These are phyloP conservation scores for Phoeniculus purpureus DNA, from an alignment of 2,797 vertebrate species.

Conservation along the genomic window DNA sequence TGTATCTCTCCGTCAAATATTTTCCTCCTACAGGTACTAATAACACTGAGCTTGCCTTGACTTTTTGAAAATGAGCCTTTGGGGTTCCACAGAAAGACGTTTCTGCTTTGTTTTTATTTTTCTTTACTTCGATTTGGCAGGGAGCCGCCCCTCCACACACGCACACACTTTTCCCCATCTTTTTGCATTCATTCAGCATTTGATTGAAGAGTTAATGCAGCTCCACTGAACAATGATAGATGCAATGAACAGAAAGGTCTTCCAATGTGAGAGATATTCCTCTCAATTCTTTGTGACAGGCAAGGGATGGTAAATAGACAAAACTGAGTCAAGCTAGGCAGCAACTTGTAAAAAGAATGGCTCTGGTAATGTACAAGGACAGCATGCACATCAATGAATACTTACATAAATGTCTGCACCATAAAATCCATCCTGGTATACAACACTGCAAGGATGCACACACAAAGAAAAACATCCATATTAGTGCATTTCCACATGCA, in stretches of 20 bases:
- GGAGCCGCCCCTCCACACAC: not conserved
- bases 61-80: not conserved
- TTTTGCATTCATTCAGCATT: slow-evolving; percentile 48
- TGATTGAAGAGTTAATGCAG: slow-evolving; percentile 52
- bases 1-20: not conserved
- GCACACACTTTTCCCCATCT: slow-evolving; percentile 18
- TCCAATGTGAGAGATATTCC: slow-evolving; percentile 46
- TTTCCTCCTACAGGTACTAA: not conserved
- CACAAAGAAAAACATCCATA: slow-evolving; percentile 88
- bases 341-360: slow-evolving; percentile 80
- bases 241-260: slow-evolving; percentile 59
- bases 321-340: slow-evolving; percentile 60
- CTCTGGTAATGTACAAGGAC: slow-evolving; percentile 71
- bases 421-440: slow-evolving; percentile 99
- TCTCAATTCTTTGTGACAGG: slow-evolving; percentile 54
- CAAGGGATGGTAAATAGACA: slow-evolving; percentile 50
- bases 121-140: not conserved
- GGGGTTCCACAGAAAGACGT: not conserved
- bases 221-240: slow-evolving; percentile 46
- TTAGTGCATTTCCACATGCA: slow-evolving; percentile 90
- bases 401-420: slow-evolving; percentile 99
- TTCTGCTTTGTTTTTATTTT: not conserved
- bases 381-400: slow-evolving; percentile 85
- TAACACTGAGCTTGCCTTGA: not conserved
- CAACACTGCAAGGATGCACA: slow-evolving; percentile 91